Base-by-base conservation (phyloP, 2,113 vertebrate genomes). In the Aspidoscelis tigris region DNA sequence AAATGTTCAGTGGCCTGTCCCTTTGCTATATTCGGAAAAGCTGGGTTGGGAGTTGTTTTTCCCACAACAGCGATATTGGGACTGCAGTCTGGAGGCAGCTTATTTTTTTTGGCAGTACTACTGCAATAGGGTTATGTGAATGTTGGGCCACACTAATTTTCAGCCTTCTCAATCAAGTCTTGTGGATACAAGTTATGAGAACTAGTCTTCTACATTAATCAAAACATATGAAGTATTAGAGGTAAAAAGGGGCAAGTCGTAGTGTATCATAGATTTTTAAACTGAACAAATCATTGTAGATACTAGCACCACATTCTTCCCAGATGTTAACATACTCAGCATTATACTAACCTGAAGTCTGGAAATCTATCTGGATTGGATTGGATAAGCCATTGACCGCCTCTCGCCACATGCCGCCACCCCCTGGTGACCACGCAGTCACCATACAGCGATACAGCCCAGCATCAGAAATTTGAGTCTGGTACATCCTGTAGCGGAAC, bases 381-480 rank as follows among this genome's bases (percentile, higher is more conserved):
- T 98, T 99, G 81, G 98, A 99, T 39, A 97, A 94, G 0, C 96
- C 95, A 22, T 95, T 97, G 58, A 95, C 92, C 0, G 95, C 96
- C 82, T 93, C 96, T 14, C 92, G 96, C 98, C 98, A 99, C 76
- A 95, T 90, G 39, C 96, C 90, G 0, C 95, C 95, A 3, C 96
- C 93, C 2, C 97, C 96, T 0, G 97, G 97, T 0, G 96, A 98
- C 97, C 97, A 99, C 0, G 98, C 97, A 0, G 97, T 97, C 83
- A 99, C 95, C 26, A 97, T 76, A 18, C 98, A 99, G 93, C 96
- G 98, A 93, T 99, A 99, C 2, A 94, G 95, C 18, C 98, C 98
- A 0, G 96, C 93, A 18, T 99, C 98, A 0, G 97, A 97, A 86
- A 97, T 84, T 95, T 99, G 98, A 0, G 97, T 97, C 44, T 97